These are phyloP conservation scores for Periparus ater DNA, from an alignment of 2,797 vertebrate species.

Conservation along the genomic window DNA sequence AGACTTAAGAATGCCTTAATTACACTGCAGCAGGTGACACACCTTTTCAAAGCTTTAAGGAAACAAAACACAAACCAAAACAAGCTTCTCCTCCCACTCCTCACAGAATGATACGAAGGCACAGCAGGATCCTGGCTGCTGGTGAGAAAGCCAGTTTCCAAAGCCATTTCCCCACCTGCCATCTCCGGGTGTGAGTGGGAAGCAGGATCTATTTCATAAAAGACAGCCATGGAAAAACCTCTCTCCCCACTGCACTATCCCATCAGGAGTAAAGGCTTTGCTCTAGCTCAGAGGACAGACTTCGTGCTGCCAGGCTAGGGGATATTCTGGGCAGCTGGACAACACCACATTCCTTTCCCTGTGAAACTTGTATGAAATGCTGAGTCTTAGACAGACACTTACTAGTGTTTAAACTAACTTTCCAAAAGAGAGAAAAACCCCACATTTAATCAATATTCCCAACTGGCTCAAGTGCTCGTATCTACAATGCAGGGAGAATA, in stretches of 20 bases:
- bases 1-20: background rate
- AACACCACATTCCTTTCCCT: constrained; percentile 21
- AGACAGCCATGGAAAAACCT: background rate
- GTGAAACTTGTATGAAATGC: background rate
- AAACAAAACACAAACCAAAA: constrained; percentile 21
- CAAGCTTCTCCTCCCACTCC: background rate
- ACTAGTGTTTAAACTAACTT: background rate
- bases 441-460: background rate
- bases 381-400: background rate
- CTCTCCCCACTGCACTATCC: background rate
- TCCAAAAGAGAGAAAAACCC: background rate
- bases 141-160: background rate
- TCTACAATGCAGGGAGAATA: background rate
- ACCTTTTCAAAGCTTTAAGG: background rate
- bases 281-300: background rate
- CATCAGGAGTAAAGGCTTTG: background rate
- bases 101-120: background rate
- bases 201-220: background rate
- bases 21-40: background rate
- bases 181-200: background rate
- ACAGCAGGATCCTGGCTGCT: background rate
- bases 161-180: background rate
- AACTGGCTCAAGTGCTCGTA: background rate
- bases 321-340: background rate
- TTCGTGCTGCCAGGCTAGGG: background rate